A percentile compares a stretch with the other conserved stretches of the same genome.
Conservation (phyloP, 1,140 invertebrate species). For the Drosophila ohnishii region DNA sequence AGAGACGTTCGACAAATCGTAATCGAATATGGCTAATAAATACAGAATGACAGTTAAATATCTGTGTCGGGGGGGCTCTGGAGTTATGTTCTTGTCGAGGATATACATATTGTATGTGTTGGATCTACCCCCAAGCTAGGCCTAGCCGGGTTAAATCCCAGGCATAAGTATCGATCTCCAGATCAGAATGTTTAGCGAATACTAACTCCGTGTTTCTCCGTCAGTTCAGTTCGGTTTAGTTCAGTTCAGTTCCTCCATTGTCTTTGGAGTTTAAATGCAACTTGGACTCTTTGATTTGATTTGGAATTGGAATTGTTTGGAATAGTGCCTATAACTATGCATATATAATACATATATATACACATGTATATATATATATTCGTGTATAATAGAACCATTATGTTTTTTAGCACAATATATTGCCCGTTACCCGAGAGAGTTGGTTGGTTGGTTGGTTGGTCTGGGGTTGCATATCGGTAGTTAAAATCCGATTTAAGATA, state of each 20-base stretch:
- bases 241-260: slow-evolving; percentile 21
- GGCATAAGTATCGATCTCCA: slow-evolving; percentile 12
- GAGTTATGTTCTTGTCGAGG: slow-evolving; percentile 8
- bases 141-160: background rate
- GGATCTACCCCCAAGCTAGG: background rate
- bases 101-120: background rate
- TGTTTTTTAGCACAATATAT: slow-evolving; percentile 40
- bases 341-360: slow-evolving; percentile 42
- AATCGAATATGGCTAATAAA: slow-evolving; percentile 64
- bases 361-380: slow-evolving; percentile 21
- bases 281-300: slow-evolving; percentile 31
- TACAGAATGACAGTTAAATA: slow-evolving; percentile 53
- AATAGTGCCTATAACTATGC: slow-evolving; percentile 32
- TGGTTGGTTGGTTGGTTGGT: slow-evolving; percentile 26
- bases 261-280: slow-evolving; percentile 39
- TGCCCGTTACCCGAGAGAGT: slow-evolving; percentile 42
- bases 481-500: background rate
- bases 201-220: slow-evolving; percentile 14
- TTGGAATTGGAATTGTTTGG: slow-evolving; percentile 29
- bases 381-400: slow-evolving; percentile 45
- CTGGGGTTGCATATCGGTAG: slow-evolving; percentile 2
- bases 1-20: slow-evolving; percentile 62
- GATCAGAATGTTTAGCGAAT: slow-evolving; percentile 39
- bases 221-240: slow-evolving; percentile 23
- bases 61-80: slow-evolving; percentile 7